Conservation (phyloP, 2,113 vertebrate species). For the Tricholaema leucomelas region DNA sequence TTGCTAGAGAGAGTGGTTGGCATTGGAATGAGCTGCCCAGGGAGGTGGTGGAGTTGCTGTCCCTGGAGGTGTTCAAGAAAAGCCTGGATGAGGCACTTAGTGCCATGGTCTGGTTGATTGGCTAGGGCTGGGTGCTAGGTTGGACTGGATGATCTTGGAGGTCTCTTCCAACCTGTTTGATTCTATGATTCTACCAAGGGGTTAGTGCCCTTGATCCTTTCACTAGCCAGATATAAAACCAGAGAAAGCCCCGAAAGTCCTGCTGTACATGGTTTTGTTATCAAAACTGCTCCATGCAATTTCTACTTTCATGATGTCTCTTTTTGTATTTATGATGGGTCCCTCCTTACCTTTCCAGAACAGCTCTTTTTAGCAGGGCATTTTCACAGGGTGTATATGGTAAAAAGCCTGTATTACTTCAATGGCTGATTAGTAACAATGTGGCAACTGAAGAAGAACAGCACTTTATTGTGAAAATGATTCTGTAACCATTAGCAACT, state of each 20-base stretch:
- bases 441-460: constrained; percentile 1
- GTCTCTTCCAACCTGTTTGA: too few relatives aligned
- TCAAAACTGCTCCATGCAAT: background rate
- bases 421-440: background rate
- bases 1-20: too few relatives aligned
- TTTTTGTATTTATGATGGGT: background rate
- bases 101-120: too few relatives aligned
- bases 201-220: background rate
- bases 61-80: too few relatives aligned
- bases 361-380: background rate
- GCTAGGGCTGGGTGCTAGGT: too few relatives aligned
- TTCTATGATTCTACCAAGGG: too few relatives aligned
- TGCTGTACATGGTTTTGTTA: background rate
- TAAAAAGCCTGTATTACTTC: background rate
- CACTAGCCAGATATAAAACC: background rate
- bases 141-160: too few relatives aligned
- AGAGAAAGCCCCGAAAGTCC: background rate
- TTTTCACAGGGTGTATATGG: background rate
- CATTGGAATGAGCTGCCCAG: too few relatives aligned
- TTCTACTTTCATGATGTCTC: background rate
- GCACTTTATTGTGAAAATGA: background rate
- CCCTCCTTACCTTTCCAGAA: background rate
- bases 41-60: too few relatives aligned
- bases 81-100: too few relatives aligned
- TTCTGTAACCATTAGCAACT: constrained; percentile 33